Evolutionary conservation across 2,888 invertebrate species (phyloP).

Genomic region (Pemphredon lugubris): DNA sequence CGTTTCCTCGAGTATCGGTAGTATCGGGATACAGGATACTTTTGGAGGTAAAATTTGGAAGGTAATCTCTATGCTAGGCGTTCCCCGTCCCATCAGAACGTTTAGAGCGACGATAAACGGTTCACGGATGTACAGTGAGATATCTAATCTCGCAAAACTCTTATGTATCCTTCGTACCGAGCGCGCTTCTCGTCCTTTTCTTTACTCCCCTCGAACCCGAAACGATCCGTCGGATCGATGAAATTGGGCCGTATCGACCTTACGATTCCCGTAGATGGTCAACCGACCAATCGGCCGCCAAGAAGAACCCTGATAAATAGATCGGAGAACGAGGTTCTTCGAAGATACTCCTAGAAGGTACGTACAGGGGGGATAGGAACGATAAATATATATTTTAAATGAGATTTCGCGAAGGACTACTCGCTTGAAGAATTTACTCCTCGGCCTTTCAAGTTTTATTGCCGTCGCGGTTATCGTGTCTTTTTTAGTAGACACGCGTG

Average conservation of each 20-base stretch:
- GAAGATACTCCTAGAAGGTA: too few species aligned
- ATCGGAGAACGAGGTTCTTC: neutral
- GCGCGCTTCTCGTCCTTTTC: neutral
- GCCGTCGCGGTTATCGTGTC: too few species aligned
- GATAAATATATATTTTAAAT: too few species aligned
- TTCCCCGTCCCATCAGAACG: constrained; percentile 3
- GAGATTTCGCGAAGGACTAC: too few species aligned
- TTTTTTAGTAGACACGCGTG: too few species aligned
- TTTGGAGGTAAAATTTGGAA: neutral
- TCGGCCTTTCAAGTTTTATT: too few species aligned
- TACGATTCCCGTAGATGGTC: constrained; percentile 5
- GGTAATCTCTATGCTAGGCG: constrained; percentile 4
- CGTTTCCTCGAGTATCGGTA: too few species aligned
- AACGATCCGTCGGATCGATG: constrained; percentile 8
- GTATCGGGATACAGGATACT: neutral
- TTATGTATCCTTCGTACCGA: neutral
- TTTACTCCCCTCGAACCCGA: neutral
- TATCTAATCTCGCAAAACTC: constrained; percentile 21
- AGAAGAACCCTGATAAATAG: constrained; percentile 12
- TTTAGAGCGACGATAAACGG: constrained; percentile 15
- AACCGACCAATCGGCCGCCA: neutral
- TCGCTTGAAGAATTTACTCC: too few species aligned
- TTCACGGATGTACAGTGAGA: constrained; percentile 2
- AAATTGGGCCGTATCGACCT: neutral
- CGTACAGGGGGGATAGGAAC: too few species aligned